Conservation (phyloP, 2,888 invertebrate species). For the Trichopoda pennipes region DNA sequence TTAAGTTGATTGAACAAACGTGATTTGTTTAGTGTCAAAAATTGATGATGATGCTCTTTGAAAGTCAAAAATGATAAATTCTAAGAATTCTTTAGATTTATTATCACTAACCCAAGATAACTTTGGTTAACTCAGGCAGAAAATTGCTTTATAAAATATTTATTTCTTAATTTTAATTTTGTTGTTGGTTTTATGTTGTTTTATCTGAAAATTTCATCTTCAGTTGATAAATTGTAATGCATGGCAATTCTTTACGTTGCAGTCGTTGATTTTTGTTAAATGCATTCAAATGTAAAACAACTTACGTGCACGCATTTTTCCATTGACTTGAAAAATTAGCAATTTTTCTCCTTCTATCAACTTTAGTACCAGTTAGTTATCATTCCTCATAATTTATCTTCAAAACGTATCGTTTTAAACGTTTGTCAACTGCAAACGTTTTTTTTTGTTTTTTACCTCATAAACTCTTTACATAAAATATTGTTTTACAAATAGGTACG, state of each 20-base stretch:
- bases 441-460: slow-evolving; percentile 51
- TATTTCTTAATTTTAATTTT: neutral
- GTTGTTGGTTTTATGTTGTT: slow-evolving; percentile 5
- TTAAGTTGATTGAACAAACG: slow-evolving; percentile 61
- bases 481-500: slow-evolving; percentile 41
- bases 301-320: slow-evolving; percentile 43
- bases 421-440: slow-evolving; percentile 45
- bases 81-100: slow-evolving; percentile 19
- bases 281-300: slow-evolving; percentile 54
- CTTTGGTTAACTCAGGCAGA: slow-evolving; percentile 43
- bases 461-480: slow-evolving; percentile 51
- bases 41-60: slow-evolving; percentile 54
- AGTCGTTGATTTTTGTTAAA: slow-evolving; percentile 28
- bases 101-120: slow-evolving; percentile 18
- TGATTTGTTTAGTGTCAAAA: slow-evolving; percentile 60
- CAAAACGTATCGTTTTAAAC: slow-evolving; percentile 15
- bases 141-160: slow-evolving; percentile 19
- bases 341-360: neutral
- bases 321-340: neutral
- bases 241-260: slow-evolving; percentile 42
- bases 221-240: slow-evolving; percentile 65
- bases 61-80: slow-evolving; percentile 40
- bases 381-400: slow-evolving; percentile 33
- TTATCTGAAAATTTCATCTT: slow-evolving; percentile 59
- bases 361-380: slow-evolving; percentile 32